Percentiles rank a stretch among this genome's conserved stretches.
Evolutionary conservation across 2,113 vertebrate species (phyloP).

Genomic region (Sterna hirundo): DNA sequence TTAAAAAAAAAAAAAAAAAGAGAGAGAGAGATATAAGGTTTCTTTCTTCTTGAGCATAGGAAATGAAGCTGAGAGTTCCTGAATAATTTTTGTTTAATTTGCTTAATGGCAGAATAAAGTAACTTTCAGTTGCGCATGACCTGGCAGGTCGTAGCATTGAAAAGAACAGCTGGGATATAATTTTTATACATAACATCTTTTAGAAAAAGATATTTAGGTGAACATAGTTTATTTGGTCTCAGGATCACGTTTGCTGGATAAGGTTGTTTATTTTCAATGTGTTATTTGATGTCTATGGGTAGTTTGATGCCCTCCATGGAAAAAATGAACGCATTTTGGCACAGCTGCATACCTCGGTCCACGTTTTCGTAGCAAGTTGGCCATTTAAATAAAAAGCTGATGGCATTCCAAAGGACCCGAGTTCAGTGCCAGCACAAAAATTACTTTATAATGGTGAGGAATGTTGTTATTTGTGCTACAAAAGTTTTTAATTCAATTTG

Average conservation of each 20-base stretch:
- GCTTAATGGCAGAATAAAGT: background rate
- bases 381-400: background rate
- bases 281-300: background rate
- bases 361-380: background rate
- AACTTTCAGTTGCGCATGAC: background rate
- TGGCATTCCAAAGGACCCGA: background rate
- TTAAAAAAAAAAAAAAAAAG: background rate
- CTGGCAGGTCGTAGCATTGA: background rate
- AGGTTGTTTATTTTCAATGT: background rate
- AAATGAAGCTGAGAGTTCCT: background rate
- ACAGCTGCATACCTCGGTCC: background rate
- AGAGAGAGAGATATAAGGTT: background rate
- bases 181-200: background rate
- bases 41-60: background rate
- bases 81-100: background rate
- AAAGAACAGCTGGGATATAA: background rate
- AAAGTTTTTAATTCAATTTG: conserved; percentile 16
- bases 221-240: background rate
- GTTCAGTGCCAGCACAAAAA: background rate
- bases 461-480: background rate
- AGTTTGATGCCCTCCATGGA: background rate
- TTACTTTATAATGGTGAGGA: background rate
- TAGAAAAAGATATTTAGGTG: background rate
- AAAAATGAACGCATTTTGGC: background rate
- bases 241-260: background rate